phyloP scores from a whole-genome alignment of 2,888 invertebrate genomes.

The Epiperipatus broadwayi region DNA sequence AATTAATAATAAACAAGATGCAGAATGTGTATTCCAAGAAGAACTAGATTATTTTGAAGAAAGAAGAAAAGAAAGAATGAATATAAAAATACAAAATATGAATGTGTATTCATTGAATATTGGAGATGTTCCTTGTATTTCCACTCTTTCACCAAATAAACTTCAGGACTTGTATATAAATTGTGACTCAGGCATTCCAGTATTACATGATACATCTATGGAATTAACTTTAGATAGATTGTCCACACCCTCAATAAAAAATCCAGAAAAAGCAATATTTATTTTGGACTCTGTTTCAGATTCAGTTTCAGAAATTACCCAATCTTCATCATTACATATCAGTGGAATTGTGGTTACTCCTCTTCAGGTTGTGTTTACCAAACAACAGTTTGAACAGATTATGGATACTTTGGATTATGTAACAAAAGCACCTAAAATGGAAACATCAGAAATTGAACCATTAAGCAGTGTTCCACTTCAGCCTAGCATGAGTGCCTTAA shows the following conservation, averaged over 20 bases:
- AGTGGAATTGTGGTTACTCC: constrained; percentile 60
- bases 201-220: constrained; percentile 69
- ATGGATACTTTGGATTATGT: constrained; percentile 31
- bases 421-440: constrained; percentile 4
- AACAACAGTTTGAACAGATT: constrained; percentile 73
- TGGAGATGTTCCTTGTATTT: constrained; percentile 20
- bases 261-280: too few species aligned
- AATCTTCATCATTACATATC: too few species aligned
- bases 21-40: constrained; percentile 15
- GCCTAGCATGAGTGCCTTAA: constrained; percentile 20
- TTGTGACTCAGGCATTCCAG: constrained; percentile 49
- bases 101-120: constrained; percentile 61
- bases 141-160: constrained; percentile 9
- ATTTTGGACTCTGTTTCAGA: too few species aligned
- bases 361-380: constrained; percentile 61
- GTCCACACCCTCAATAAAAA: too few species aligned
- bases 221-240: constrained; percentile 46
- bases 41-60: constrained; percentile 20
- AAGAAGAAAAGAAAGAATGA: constrained; percentile 34
- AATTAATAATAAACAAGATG: constrained; percentile 17
- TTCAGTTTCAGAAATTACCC: too few species aligned
- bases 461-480: too few species aligned
- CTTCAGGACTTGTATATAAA: constrained; percentile 51
- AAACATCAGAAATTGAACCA: not conserved
- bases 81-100: constrained; percentile 60